These are phyloP conservation scores for Mesitornis unicolor DNA, from an alignment of 2,113 vertebrate species.

Conservation along the genomic window DNA sequence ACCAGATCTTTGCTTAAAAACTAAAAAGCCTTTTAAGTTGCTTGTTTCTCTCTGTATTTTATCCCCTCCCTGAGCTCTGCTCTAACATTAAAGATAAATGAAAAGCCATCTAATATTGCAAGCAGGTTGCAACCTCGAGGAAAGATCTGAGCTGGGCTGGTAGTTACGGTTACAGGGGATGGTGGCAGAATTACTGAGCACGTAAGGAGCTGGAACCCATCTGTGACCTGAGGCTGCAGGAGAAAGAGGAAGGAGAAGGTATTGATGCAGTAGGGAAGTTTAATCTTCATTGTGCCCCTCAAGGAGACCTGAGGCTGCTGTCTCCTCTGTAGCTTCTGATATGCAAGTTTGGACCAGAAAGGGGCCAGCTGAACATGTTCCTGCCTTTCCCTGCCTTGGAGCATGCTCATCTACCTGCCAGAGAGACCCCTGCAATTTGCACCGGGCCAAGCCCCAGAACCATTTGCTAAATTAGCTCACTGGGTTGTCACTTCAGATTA, in stretches of 20 bases:
- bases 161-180: slow-evolving; percentile 24
- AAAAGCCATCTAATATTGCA: slow-evolving; percentile 38
- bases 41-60: slow-evolving; percentile 54
- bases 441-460: background rate
- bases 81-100: slow-evolving; percentile 53
- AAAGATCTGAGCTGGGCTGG: slow-evolving; percentile 25
- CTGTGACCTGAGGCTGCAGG: slow-evolving; percentile 31
- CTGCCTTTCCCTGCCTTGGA: background rate
- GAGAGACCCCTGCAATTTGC: background rate
- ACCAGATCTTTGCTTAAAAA: slow-evolving; percentile 50
- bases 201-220: slow-evolving; percentile 50
- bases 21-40: slow-evolving; percentile 54
- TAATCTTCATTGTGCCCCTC: slow-evolving; percentile 35
- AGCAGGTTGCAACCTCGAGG: slow-evolving; percentile 51
- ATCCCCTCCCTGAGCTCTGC: slow-evolving; percentile 20
- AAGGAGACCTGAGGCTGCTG: slow-evolving; percentile 10
- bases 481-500: slow-evolving; percentile 52
- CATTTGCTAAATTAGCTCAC: slow-evolving; percentile 21
- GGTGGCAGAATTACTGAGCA: slow-evolving; percentile 30
- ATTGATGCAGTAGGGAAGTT: background rate
- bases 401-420: background rate
- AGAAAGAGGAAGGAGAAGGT: slow-evolving; percentile 29
- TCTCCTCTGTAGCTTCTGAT: background rate
- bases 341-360: background rate
- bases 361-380: background rate